These are phyloP conservation scores for Calephelis virginiensis DNA, from an alignment of 1,140 invertebrate species.

Conservation along the genomic window DNA sequence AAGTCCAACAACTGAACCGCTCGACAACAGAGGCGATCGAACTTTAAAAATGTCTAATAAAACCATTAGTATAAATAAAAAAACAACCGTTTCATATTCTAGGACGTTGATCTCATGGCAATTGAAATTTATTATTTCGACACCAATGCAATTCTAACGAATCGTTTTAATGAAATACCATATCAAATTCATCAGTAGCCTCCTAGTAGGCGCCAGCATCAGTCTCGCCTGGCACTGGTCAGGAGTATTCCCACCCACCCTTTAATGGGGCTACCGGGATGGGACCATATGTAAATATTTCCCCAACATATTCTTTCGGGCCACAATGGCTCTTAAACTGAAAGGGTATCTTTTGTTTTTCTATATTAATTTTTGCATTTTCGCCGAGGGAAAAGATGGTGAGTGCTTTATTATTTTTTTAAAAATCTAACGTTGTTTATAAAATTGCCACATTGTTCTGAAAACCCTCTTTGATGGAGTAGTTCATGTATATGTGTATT, in stretches of 20 bases:
- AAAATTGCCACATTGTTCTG: no score
- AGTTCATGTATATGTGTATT: no score
- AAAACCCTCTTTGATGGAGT: no score
- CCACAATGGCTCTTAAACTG: slow-evolving; percentile 64
- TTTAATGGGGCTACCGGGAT: slow-evolving; percentile 52
- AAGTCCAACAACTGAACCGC: no score
- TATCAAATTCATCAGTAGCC: slow-evolving; percentile 41
- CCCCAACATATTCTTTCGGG: slow-evolving; percentile 57
- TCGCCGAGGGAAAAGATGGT: slow-evolving; percentile 53
- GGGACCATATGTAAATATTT: slow-evolving; percentile 64
- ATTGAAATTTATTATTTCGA: slow-evolving; percentile 69
- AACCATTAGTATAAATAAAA: not conserved
- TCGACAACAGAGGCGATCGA: no score
- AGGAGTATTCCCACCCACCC: slow-evolving; percentile 28
- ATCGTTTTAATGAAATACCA: slow-evolving; percentile 40
- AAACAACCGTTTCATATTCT: not conserved
- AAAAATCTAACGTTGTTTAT: no score
- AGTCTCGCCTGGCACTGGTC: slow-evolving; percentile 35
- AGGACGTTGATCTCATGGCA: slow-evolving; percentile 43
- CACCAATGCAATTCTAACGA: slow-evolving; percentile 63
- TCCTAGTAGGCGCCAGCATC: slow-evolving; percentile 37
- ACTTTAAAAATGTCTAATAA: no score
- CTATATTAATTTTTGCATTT: slow-evolving; percentile 41
- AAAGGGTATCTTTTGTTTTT: slow-evolving; percentile 59
- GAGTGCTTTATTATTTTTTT: slow-evolving; percentile 48